phyloP scores from a whole-genome alignment of 2,797 vertebrate genomes.

The Limosa lapponica region DNA sequence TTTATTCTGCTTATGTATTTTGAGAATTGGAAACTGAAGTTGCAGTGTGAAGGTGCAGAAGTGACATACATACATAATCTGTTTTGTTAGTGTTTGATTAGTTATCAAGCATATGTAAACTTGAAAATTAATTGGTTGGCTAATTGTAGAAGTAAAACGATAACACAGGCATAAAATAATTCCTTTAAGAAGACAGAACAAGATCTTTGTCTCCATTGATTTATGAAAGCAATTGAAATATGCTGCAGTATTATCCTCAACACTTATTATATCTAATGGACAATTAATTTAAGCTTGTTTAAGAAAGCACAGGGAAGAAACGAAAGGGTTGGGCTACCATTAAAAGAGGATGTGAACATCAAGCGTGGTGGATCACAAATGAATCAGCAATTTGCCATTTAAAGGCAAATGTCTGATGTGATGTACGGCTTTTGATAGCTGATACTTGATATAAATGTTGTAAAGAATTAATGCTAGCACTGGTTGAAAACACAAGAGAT shows the following conservation, averaged over 20 bases:
- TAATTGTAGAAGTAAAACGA: not conserved
- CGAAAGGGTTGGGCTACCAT: not conserved
- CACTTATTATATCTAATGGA: not conserved
- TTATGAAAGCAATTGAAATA: constrained; percentile 31
- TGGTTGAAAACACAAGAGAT: not conserved
- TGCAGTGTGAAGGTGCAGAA: not conserved
- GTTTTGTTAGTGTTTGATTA: not conserved
- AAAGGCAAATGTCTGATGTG: not conserved
- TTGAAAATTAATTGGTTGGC: not conserved
- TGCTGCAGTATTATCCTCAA: not conserved
- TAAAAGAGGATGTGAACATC: not conserved
- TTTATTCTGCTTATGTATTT: not conserved
- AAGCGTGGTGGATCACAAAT: not conserved
- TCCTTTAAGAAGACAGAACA: not conserved
- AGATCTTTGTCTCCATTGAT: not conserved
- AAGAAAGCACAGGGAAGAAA: not conserved
- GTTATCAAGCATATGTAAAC: not conserved
- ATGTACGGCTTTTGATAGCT: not conserved
- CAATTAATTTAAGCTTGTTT: constrained; percentile 43
- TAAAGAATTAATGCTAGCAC: not conserved
- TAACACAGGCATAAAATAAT: not conserved
- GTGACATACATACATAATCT: not conserved
- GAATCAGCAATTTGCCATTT: not conserved
- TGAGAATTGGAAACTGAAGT: not conserved
- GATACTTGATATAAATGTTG: not conserved